Conservation (phyloP, 2,113 vertebrate species). For the Hystrix brachyura region DNA sequence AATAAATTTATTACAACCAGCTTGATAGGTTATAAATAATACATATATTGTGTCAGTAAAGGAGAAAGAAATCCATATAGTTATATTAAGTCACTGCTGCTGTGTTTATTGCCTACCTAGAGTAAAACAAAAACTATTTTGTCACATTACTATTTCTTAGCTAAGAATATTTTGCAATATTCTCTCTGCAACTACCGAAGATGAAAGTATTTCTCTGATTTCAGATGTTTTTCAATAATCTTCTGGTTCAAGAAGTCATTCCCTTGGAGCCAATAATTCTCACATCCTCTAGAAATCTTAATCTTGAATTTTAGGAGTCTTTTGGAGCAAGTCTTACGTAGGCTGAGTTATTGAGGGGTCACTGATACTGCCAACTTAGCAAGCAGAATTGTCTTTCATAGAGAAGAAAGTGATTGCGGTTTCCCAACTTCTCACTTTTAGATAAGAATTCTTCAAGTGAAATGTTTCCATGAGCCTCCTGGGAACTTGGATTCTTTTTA, state of each 20-base stretch:
- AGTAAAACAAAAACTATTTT: constrained; percentile 60
- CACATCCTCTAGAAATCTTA: neutral
- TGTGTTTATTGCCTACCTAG: constrained; percentile 19
- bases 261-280: neutral
- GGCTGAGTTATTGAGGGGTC: neutral
- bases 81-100: constrained; percentile 46
- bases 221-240: neutral
- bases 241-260: neutral
- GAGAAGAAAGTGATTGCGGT: neutral
- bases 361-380: neutral
- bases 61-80: neutral
- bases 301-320: neutral
- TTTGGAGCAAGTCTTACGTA: neutral
- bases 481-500: neutral
- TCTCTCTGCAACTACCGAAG: neutral
- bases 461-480: neutral
- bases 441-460: neutral
- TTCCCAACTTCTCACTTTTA: neutral
- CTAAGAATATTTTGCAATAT: constrained; percentile 14
- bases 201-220: constrained; percentile 33
- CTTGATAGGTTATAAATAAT: constrained; percentile 42
- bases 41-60: constrained; percentile 6
- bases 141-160: neutral
- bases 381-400: neutral
- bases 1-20: neutral